These are phyloP conservation scores for Platyscapa corneri DNA, from an alignment of 1,140 invertebrate species.

Conservation along the genomic window DNA sequence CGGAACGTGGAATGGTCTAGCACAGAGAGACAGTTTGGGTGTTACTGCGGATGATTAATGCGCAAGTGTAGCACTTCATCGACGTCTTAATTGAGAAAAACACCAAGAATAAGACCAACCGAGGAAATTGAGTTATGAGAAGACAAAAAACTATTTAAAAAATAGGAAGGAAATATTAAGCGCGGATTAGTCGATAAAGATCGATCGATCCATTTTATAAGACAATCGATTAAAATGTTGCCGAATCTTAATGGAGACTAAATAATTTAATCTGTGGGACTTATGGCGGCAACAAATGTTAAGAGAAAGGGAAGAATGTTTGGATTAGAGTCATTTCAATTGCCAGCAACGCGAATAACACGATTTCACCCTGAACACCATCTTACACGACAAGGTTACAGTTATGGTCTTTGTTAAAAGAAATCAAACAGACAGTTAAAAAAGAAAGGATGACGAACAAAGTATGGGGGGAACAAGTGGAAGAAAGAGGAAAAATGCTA, in stretches of 20 bases:
- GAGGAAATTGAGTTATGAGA: no score
- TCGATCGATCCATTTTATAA: no score
- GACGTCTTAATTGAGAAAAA: no score
- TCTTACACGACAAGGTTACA: not conserved
- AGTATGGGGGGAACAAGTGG: not conserved
- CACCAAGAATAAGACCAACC: no score
- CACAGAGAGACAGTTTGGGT: no score
- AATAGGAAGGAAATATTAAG: no score
- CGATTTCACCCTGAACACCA: not conserved
- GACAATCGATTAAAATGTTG: no score
- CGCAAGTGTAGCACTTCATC: no score
- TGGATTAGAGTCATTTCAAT: not conserved
- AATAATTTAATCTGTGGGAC: not conserved
- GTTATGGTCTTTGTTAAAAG: not conserved
- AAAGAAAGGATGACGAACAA: not conserved
- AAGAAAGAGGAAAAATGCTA: not conserved
- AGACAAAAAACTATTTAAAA: no score
- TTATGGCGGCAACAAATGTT: not conserved
- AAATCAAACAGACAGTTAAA: not conserved
- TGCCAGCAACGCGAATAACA: not conserved
- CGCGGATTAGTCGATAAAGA: no score
- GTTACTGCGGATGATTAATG: no score
- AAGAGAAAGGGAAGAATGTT: not conserved
- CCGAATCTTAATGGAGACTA: not conserved
- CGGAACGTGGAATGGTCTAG: no score